Base-by-base conservation (phyloP, 2,888 invertebrate genomes). In the Caenorhabditis virilis region DNA sequence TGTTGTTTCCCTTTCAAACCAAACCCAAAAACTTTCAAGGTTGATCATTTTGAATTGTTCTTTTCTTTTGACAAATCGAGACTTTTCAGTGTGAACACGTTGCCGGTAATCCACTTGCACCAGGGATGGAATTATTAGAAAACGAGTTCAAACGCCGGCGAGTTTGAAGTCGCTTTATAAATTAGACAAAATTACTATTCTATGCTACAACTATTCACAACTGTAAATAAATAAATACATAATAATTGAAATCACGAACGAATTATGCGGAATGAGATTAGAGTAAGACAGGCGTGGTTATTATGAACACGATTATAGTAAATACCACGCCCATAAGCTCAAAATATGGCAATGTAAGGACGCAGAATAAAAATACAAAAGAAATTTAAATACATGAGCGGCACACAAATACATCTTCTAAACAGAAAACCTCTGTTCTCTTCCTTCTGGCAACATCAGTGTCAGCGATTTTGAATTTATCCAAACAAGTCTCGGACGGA, bases 401-500 rank as follows among this genome's bases (percentile, higher is more conserved):
- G n/a, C n/a, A n/a, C n/a, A n/a, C 30, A 30, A 30, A 30, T 30
- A 30, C 30, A 30, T 30, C 6, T 51, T 38, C 36, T 59, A 59
- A 45, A 76, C 52, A 27, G 77, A 63, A 43, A 83, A 83, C 18
- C 83, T 62, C 55, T 84, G 80, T 86, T 98, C 97, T 0, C 92
- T 91, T 26, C 97, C 95, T 84, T 97, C 95, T 11, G 94, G 93
- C 71, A 95, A 87, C 90, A 95, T 91, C 20, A 97, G 87, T 0
- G 93, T 91, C 45, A 97, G 92, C 26, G 92, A 91, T 54, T 93
- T 89, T 82, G 91, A 90, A 84, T 92, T 93, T 64, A 94, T 92
- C 97, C 97, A 98, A 23, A 95, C 91, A 22, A 98, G 88, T 51
- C 93, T 89, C 5, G 95, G 95, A 2, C 65, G 58, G 48, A 71